These are phyloP conservation scores for Chaenocephalus aceratus DNA, from an alignment of 2,113 vertebrate species.

Conservation along the genomic window DNA sequence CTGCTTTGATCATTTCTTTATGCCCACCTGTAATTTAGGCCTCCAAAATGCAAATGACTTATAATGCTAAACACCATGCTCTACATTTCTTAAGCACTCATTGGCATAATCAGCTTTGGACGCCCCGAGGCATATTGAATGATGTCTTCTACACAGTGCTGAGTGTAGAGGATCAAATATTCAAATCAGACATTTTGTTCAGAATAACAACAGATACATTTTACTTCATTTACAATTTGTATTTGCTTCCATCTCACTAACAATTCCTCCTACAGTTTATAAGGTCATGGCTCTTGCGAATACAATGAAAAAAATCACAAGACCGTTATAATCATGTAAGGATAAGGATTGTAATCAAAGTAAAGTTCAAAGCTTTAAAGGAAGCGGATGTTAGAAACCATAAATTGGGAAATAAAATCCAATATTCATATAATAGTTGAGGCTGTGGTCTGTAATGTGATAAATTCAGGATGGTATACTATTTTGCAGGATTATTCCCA, in stretches of 20 bases:
- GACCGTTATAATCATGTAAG: conserved; percentile 79
- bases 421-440: conserved; percentile 4
- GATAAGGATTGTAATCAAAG: conserved; percentile 84
- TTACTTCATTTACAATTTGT: conserved; percentile 33
- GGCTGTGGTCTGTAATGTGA: background rate
- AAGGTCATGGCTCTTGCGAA: conserved; percentile 79
- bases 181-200: conserved; percentile 57
- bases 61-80: conserved; percentile 53
- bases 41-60: conserved; percentile 67
- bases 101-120: conserved; percentile 59
- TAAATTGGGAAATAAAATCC: conserved; percentile 43
- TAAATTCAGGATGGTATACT: background rate
- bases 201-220: conserved; percentile 37
- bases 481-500: background rate
- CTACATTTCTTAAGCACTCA: conserved; percentile 58
- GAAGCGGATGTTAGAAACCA: conserved; percentile 71
- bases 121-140: conserved; percentile 48
- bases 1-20: conserved; percentile 65
- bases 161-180: conserved; percentile 47
- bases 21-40: conserved; percentile 69
- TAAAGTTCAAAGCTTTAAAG: conserved; percentile 83
- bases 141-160: conserved; percentile 41
- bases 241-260: conserved; percentile 45
- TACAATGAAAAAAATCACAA: conserved; percentile 81
- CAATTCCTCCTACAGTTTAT: conserved; percentile 75